Conservation (phyloP, 2,113 vertebrate species). For the Malurus alboscapulatus region DNA sequence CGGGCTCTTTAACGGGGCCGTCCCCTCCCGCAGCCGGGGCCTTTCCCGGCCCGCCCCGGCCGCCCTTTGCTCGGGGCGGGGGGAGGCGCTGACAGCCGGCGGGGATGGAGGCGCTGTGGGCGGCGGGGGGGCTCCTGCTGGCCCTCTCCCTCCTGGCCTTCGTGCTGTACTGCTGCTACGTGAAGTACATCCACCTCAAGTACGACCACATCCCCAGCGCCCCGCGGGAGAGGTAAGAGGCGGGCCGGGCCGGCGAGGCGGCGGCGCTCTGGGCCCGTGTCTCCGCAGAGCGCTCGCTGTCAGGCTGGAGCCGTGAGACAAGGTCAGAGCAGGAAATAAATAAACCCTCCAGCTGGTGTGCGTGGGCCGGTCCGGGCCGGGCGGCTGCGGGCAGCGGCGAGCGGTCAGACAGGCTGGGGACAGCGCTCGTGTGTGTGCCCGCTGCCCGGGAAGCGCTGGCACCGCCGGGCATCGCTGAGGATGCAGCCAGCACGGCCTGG, state of each 20-base stretch:
- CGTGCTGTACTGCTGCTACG: constrained; percentile 72
- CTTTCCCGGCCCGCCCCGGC: too few species aligned
- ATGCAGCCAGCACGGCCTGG: neutral
- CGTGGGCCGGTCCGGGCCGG: neutral
- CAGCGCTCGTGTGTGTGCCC: rapidly evolving
- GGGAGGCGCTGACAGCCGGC: neutral
- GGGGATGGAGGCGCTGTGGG: neutral
- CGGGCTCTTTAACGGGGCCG: neutral
- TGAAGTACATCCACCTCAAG: constrained; percentile 68
- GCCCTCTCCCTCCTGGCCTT: constrained; percentile 38
- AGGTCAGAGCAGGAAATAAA: rapidly evolving
- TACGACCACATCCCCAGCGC: constrained; percentile 80
- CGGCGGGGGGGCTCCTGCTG: neutral
- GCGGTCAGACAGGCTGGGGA: rapidly evolving
- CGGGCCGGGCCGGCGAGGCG: rapidly evolving
- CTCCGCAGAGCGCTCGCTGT: neutral
- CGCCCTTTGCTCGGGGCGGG: rapidly evolving
- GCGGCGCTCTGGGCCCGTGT: rapidly evolving
- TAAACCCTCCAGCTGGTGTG: rapidly evolving
- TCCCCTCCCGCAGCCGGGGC: neutral
- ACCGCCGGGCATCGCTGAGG: rapidly evolving
- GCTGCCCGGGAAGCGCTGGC: rapidly evolving
- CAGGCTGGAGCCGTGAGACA: rapidly evolving
- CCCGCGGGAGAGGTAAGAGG: constrained; percentile 76
- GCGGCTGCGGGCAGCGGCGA: neutral